Base-by-base conservation (phyloP, 2,113 vertebrate genomes). In the Melanerpes formicivorus region DNA sequence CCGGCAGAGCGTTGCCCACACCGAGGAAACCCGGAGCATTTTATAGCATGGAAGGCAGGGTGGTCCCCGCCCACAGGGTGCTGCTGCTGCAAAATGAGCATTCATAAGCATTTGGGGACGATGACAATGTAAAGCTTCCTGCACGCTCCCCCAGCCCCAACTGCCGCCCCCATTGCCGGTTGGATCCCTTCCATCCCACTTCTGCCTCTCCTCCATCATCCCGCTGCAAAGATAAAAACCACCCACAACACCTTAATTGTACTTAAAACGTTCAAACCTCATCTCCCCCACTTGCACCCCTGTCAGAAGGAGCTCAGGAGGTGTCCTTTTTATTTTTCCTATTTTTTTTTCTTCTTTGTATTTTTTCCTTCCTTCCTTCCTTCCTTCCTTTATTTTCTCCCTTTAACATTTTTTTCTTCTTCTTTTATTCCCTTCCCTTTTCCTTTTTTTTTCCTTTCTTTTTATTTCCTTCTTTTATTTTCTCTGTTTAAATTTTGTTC, bases 11-110 rank as follows among this genome's bases (percentile, higher is more conserved):
- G 48, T n/a, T 79, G 46, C 87, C 71, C 88, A 63, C 79, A 4
- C 75, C 34, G 32, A 76, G 87, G 78, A 83, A 83, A 55, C 42
- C 75, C 29, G 23, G 11, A 50, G 96, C n/a, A 54, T 85, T 96
- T 96, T 96, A 97, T 96, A 97, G 92, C 34, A 18, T 79, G 81
- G 66, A 83, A 91, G 84, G 87, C 32, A 85, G 32, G 40, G 46
- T 80, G 91, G 92, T 94, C 69, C 90, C 95, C 93, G 94, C 96
- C 96, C 96, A 52, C 95, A 83, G 90, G 17, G 91, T 62, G 60
- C 55, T 56, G 55, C 55, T 56, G 55, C 55, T 56, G 71, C 46
- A 93, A 93, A 81, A 90, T 8, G 92, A 95, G 90, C 54, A 97
- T 94, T 84, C 95, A 90, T 8, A 26, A 85, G 96, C 80, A 50